Evolutionary conservation across 2,888 invertebrate genomes (phyloP), one percentile per base, ranked within the genome.

Genomic region (Liodrosophila aerea): DNA sequence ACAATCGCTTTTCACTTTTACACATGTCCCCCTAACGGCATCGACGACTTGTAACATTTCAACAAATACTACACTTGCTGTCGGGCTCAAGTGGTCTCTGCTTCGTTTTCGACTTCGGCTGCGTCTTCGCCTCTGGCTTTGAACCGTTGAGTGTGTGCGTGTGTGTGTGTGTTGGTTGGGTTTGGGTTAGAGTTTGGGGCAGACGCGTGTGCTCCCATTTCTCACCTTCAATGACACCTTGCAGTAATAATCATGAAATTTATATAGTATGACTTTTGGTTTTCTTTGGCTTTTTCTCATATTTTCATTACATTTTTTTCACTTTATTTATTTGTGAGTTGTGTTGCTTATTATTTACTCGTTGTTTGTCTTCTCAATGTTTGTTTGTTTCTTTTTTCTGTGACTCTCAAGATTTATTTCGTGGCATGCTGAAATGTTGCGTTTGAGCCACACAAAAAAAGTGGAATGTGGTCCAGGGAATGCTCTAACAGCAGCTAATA

Each of bases 161-260:
- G 44, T 34, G 30, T 15, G 16, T 36, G 40, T 22, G 45, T 11
- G 30, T 15, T 39, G 36, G n/a, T 59, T 31, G 40, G 22, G 34
- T 18, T 22, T 41, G n/a, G 37, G 46, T 16, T 22, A 18, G 47
- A 39, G 49, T 40, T 53, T 34, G 41, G 34, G 63, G 44, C 52
- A 63, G 43, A 66, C 77, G 63, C 75, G 73, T 77, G 77, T 81
- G 80, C 77, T 77, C 81, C 73, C 84, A 84, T 81, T 81, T 81
- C 84, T 81, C 84, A 81, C 81, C 84, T 77, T 75, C 70, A 77
- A 76, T 68, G 77, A 80, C 78, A 78, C 83, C 76, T 78, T 60
- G 40, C 50, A 39, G 64, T 54, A 64, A 76, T 76, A 77, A 82
- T 73, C 69, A 72, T 66, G 69, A 75, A 66, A 64, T 59, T 65